These are phyloP conservation scores for Neolamprologus brichardi DNA, from an alignment of 2,113 vertebrate species.

Conservation along the genomic window DNA sequence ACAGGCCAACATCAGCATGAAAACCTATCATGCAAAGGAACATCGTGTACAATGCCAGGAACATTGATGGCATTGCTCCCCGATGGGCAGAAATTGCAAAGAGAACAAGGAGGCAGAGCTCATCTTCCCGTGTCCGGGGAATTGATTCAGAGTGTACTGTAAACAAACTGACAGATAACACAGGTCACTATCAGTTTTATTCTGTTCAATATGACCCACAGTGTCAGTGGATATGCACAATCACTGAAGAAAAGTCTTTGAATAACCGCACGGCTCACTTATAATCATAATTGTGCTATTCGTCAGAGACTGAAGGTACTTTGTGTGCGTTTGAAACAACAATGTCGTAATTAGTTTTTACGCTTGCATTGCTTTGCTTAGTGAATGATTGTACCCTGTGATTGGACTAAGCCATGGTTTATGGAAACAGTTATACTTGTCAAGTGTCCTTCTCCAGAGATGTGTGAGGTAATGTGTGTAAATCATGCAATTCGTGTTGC, in stretches of 20 bases:
- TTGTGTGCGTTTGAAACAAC: not conserved
- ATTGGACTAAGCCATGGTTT: slow-evolving; percentile 1
- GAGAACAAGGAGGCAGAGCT: slow-evolving; percentile 9
- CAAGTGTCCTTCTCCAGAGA: slow-evolving; percentile 17
- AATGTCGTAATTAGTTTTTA: not conserved
- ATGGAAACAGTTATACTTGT: slow-evolving; percentile 1
- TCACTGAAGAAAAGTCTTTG: not conserved
- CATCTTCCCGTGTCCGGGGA: slow-evolving; percentile 14
- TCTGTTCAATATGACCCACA: not conserved
- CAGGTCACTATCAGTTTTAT: not conserved
- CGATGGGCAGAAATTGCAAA: slow-evolving; percentile 13
- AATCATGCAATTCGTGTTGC: not conserved
- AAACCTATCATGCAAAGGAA: slow-evolving; percentile 43
- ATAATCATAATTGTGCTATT: slow-evolving; percentile 4
- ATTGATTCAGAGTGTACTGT: slow-evolving; percentile 3
- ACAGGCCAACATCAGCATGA: slow-evolving; percentile 25
- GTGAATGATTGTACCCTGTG: slow-evolving; percentile 7
- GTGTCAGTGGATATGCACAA: not conserved
- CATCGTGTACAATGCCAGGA: slow-evolving; percentile 28
- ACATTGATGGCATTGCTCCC: slow-evolving; percentile 19
- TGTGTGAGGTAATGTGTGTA: not conserved
- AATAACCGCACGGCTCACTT: not conserved
- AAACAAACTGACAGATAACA: slow-evolving; percentile 13
- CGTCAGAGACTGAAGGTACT: not conserved
- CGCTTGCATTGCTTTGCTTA: not conserved